Evolutionary conservation across 2,113 vertebrate species (phyloP).

Genomic region (Otis tarda): DNA sequence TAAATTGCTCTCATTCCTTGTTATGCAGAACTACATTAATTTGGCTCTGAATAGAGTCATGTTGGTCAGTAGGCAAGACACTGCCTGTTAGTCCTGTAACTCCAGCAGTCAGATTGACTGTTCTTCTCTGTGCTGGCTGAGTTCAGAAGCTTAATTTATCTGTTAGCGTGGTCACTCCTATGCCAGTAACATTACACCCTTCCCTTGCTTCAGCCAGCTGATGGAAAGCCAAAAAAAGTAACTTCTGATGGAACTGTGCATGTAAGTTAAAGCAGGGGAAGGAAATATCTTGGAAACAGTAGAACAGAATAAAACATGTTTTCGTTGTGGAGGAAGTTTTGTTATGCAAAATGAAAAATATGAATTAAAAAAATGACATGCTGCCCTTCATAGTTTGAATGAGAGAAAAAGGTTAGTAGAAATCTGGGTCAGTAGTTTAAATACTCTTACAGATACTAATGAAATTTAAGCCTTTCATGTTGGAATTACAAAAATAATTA

Average conservation of each 20-base stretch:
- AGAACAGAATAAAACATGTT: neutral
- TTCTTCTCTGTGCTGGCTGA: constrained; percentile 21
- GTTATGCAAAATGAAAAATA: neutral
- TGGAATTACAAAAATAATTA: neutral
- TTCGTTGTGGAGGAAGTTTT: neutral
- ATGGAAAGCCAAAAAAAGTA: neutral
- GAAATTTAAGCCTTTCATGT: neutral
- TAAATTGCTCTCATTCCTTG: neutral
- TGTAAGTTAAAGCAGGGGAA: neutral
- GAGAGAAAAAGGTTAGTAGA: neutral
- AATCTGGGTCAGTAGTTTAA: neutral
- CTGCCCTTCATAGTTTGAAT: neutral
- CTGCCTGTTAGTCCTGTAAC: neutral
- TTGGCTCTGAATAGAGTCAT: neutral
- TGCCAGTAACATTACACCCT: constrained; percentile 49
- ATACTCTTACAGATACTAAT: neutral
- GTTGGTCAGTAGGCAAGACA: neutral
- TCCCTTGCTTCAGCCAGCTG: neutral
- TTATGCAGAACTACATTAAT: neutral
- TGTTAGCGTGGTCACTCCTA: neutral
- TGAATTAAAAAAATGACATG: neutral
- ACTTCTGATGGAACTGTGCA: neutral
- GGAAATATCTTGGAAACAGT: neutral
- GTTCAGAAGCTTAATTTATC: constrained; percentile 70
- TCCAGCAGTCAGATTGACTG: neutral